These are phyloP conservation scores for Prunella strophiata DNA, from an alignment of 2,797 vertebrate species.

Conservation along the genomic window DNA sequence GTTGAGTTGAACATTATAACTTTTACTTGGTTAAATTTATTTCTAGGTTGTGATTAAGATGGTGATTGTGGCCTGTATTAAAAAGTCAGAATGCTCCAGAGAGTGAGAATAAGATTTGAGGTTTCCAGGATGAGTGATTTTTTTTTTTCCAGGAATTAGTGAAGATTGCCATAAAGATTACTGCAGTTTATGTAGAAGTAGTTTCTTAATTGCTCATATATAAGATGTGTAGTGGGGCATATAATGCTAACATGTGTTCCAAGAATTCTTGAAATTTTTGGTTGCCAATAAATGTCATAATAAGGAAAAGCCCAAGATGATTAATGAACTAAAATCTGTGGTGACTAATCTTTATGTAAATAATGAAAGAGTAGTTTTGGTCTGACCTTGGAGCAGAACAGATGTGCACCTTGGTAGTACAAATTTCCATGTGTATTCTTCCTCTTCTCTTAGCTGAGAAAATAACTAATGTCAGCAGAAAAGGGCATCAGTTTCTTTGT, in stretches of 20 bases:
- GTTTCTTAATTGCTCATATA: constrained; percentile 7
- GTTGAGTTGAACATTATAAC: background rate
- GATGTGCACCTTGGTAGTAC: background rate
- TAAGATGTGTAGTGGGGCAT: background rate
- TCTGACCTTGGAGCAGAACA: background rate
- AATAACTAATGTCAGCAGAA: background rate
- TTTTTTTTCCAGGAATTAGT: background rate
- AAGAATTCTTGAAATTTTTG: background rate
- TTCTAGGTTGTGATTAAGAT: background rate
- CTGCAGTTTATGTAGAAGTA: background rate
- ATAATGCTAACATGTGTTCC: background rate
- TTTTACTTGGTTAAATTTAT: background rate
- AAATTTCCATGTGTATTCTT: background rate
- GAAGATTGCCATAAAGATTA: background rate
- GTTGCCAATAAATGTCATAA: background rate
- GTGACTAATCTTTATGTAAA: background rate
- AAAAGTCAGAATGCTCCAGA: background rate
- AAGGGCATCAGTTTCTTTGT: background rate
- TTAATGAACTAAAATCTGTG: background rate
- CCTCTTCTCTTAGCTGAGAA: background rate
- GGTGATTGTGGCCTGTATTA: background rate
- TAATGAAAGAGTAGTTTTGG: background rate
- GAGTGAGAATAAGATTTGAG: background rate
- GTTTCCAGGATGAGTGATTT: background rate
- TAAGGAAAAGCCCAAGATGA: background rate